phyloP scores from a whole-genome alignment of 1,140 invertebrate genomes.

The Homalodisca vitripennis region DNA sequence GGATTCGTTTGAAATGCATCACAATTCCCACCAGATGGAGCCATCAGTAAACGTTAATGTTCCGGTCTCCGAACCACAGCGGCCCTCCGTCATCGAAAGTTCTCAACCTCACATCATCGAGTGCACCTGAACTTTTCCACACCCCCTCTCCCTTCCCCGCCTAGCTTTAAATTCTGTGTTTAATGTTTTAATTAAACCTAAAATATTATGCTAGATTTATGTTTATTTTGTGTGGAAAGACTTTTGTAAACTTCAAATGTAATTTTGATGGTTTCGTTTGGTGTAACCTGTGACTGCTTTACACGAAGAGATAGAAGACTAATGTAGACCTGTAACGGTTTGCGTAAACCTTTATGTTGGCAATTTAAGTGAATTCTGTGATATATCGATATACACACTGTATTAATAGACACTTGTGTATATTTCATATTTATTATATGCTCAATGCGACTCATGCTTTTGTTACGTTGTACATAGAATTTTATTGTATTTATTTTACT shows the following conservation, averaged over 20 bases:
- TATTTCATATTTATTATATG: conserved; percentile 12
- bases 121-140: conserved; percentile 73
- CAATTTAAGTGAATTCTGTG: conserved; percentile 27
- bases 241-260: background rate
- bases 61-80: conserved; percentile 60
- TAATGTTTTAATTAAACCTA: conserved; percentile 25
- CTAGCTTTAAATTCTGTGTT: background rate
- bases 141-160: background rate
- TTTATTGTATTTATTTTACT: conserved; percentile 25
- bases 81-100: conserved; percentile 76
- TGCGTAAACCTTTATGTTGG: conserved; percentile 22
- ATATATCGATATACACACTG: conserved; percentile 23
- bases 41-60: conserved; percentile 19
- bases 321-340: conserved; percentile 14
- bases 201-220: conserved; percentile 1
- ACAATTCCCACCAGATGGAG: conserved; percentile 41
- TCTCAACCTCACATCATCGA: conserved; percentile 84
- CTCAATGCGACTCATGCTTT: conserved; percentile 19
- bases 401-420: conserved; percentile 14
- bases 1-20: conserved; percentile 46
- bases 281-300: conserved; percentile 7
- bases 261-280: conserved; percentile 1
- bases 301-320: conserved; percentile 28
- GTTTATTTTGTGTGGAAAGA: conserved; percentile 1
- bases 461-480: conserved; percentile 22